A percentile compares a stretch with the other conserved stretches of the same genome.
Conservation (phyloP, 2,797 vertebrate genomes). For the Amphiprion clarkii region DNA sequence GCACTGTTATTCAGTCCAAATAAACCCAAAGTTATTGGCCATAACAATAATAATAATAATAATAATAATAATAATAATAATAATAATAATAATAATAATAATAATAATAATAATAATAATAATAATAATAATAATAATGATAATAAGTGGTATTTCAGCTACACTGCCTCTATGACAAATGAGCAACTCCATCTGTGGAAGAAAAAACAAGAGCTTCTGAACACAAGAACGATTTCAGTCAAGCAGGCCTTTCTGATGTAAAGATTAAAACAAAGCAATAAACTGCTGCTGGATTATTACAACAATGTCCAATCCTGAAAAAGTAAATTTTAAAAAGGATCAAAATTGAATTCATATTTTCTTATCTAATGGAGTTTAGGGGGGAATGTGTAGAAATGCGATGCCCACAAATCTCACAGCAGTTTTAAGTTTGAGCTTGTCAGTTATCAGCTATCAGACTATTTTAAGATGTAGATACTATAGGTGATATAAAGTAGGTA, state of each 20-base stretch:
- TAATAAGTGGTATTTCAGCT: no score
- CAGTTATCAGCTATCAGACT: background rate
- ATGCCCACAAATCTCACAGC: background rate
- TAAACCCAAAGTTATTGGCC: no score
- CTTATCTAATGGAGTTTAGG: background rate
- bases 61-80: no score
- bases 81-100: no score
- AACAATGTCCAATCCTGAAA: background rate
- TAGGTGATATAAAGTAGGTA: conserved; percentile 8
- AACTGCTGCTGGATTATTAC: background rate
- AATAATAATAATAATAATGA: no score
- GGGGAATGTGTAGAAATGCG: background rate
- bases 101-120: no score
- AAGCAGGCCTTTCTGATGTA: background rate
- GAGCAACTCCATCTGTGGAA: background rate
- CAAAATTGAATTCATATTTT: background rate
- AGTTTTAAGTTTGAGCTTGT: background rate
- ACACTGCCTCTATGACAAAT: background rate
- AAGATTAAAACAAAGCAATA: background rate
- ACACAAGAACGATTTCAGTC: background rate
- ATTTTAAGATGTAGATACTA: conserved; percentile 24
- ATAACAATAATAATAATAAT: no score
- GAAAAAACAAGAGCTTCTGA: background rate
- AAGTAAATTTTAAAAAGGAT: background rate
- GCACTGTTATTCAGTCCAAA: no score